Conservation (phyloP, 1,140 invertebrate genomes). For the Diorhabda sublineata region DNA sequence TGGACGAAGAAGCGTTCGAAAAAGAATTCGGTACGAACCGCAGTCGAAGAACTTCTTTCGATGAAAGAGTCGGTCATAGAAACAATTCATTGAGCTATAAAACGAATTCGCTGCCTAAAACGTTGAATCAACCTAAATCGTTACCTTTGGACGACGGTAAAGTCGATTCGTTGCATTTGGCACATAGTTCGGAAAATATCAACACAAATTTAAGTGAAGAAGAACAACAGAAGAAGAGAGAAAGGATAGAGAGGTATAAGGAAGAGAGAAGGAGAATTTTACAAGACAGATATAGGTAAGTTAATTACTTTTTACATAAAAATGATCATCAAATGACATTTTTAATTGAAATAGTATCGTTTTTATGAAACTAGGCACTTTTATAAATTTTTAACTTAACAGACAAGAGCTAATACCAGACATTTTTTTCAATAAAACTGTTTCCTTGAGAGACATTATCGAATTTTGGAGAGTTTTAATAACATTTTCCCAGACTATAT, state of each 20-base stretch:
- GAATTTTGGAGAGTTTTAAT: too few species aligned
- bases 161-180: constrained; percentile 35
- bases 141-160: constrained; percentile 49
- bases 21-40: constrained; percentile 56
- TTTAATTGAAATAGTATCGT: too few species aligned
- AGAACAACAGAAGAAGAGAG: constrained; percentile 54
- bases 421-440: too few species aligned
- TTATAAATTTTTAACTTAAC: too few species aligned
- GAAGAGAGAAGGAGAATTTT: constrained; percentile 82
- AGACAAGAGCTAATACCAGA: too few species aligned
- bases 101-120: constrained; percentile 49
- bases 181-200: constrained; percentile 36
- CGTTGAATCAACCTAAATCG: constrained; percentile 52
- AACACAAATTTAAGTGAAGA: constrained; percentile 22
- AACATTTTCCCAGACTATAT: too few species aligned
- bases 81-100: constrained; percentile 45
- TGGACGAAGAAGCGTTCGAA: constrained; percentile 67
- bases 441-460: too few species aligned
- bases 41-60: constrained; percentile 49
- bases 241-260: constrained; percentile 86
- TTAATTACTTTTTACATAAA: not conserved
- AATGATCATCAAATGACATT: too few species aligned
- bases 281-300: constrained; percentile 62
- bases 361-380: too few species aligned
- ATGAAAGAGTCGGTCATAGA: constrained; percentile 49